Evolutionary conservation across 2,888 invertebrate species (phyloP).

Genomic region (Empis stercorea): DNA sequence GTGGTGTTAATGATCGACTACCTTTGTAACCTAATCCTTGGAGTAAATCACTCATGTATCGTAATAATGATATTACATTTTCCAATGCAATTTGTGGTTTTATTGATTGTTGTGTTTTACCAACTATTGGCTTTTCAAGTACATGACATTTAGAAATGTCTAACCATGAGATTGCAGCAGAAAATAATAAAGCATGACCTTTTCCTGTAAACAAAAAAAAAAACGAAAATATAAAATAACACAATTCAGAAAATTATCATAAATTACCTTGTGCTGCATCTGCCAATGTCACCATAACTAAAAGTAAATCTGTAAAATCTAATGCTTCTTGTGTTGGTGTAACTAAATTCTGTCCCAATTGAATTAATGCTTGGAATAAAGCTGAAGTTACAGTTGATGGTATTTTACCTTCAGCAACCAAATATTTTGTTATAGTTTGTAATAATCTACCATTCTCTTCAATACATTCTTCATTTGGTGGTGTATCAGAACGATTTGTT

Average conservation of each 20-base stretch:
- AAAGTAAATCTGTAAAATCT: slow-evolving; percentile 67
- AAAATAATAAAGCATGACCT: slow-evolving; percentile 70
- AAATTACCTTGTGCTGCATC: slow-evolving; percentile 53
- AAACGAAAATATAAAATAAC: neutral
- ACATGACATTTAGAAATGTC: slow-evolving; percentile 47
- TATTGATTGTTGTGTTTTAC: slow-evolving; percentile 14
- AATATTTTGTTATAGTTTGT: slow-evolving; percentile 56
- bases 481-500: slow-evolving; percentile 36
- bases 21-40: slow-evolving; percentile 31
- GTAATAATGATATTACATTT: slow-evolving; percentile 70
- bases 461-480: slow-evolving; percentile 27
- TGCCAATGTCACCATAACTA: slow-evolving; percentile 69
- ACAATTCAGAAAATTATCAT: too few relatives aligned
- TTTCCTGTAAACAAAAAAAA: slow-evolving; percentile 37
- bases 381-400: slow-evolving; percentile 32
- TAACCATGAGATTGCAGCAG: slow-evolving; percentile 68
- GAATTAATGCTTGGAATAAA: slow-evolving; percentile 58
- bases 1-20: slow-evolving; percentile 48
- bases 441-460: slow-evolving; percentile 59
- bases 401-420: slow-evolving; percentile 50
- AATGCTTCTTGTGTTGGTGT: slow-evolving; percentile 49
- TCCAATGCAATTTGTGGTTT: slow-evolving; percentile 43
- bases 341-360: slow-evolving; percentile 53
- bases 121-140: slow-evolving; percentile 21
- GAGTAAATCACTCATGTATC: slow-evolving; percentile 64